Percentiles rank a stretch among this genome's conserved stretches.
Evolutionary conservation across 2,113 vertebrate species (phyloP).

Genomic region (Eonycteris spelaea): DNA sequence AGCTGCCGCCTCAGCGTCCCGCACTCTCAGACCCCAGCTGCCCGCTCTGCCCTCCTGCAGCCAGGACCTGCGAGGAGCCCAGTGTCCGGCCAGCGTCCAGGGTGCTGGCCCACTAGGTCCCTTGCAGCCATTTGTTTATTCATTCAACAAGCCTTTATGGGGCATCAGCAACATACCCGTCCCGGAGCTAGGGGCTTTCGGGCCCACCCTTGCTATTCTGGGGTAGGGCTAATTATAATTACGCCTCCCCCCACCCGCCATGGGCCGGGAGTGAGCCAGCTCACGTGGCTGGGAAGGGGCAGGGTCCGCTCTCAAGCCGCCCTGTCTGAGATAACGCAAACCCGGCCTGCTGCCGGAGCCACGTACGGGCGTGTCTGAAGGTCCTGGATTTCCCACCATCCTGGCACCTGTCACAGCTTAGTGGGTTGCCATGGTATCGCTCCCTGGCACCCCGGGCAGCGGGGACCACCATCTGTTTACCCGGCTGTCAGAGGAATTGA

Average conservation of each 20-base stretch:
- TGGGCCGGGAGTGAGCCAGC: not conserved
- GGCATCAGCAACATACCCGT: not conserved
- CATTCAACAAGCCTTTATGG: not conserved
- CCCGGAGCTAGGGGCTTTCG: not conserved
- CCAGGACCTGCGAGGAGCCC: not conserved
- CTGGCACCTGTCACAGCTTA: constrained; percentile 76
- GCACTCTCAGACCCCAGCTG: not conserved
- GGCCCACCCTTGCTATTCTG: not conserved
- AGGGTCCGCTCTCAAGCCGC: not conserved
- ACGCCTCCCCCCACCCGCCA: not conserved
- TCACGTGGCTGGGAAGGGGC: not conserved
- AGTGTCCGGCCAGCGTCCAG: not conserved
- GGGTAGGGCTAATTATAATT: not conserved
- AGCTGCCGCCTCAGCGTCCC: not conserved
- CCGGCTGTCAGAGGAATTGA: constrained; percentile 77
- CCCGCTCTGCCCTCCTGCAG: not conserved
- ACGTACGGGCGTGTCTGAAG: constrained; percentile 40
- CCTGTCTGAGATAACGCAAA: not conserved
- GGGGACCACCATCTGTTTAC: constrained; percentile 79
- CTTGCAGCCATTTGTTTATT: not conserved
- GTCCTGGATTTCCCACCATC: constrained; percentile 65
- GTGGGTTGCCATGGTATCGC: constrained; percentile 74
- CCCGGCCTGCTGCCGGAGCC: not conserved
- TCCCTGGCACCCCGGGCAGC: constrained; percentile 67
- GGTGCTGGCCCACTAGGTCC: not conserved